Base-by-base conservation (phyloP, 2,797 vertebrate genomes). In the Phrynocephalus forsythii region DNA sequence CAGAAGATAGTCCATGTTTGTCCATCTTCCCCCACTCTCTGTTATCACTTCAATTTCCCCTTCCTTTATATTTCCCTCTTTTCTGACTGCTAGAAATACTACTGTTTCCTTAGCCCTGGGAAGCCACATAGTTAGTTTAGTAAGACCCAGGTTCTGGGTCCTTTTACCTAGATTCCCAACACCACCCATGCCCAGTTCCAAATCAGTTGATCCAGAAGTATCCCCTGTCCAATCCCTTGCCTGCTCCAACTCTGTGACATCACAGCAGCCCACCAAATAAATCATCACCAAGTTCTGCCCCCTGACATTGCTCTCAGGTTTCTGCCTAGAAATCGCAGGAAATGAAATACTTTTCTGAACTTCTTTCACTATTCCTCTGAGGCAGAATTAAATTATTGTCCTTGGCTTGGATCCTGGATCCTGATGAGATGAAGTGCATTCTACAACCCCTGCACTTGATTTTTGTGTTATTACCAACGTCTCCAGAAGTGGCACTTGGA, bases 381-480 rank as follows among this genome's bases (percentile, higher is more conserved):
- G 63, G 48, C 79, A 66, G 73, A 82, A 76, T 22, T 28, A 18
- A 69, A 71, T n/a, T 38, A 69, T 69, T n/a, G 1, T 9, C 30
- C 83, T 83, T 22, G 63, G 48, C 81, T 69, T 68, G 30, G 66
- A 6, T 68, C 3, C 81, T 68, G 68, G 30, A 30, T 72, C 0
- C 18, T 2, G 28, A 84, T 44, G 60, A 85, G 71, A 79, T 50
- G 24, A 60, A 28, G 2, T 13, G 28, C 77, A 28, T 9, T 78
- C 13, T 26, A 1, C 30, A 82, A 82, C 60, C 66, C 63, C 30
- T 8, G 79, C 13, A 5, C 66, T 44, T 60, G 11, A 44, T 85
- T 82, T 89, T 77, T 73, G 66, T 82, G 60, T 38, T 16, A 63
- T 5, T 82, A 48, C 30, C 81, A 50, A 69, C 85, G 69, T 20